Conservation (phyloP, 23 tunicate species). For the Styela plicata region DNA sequence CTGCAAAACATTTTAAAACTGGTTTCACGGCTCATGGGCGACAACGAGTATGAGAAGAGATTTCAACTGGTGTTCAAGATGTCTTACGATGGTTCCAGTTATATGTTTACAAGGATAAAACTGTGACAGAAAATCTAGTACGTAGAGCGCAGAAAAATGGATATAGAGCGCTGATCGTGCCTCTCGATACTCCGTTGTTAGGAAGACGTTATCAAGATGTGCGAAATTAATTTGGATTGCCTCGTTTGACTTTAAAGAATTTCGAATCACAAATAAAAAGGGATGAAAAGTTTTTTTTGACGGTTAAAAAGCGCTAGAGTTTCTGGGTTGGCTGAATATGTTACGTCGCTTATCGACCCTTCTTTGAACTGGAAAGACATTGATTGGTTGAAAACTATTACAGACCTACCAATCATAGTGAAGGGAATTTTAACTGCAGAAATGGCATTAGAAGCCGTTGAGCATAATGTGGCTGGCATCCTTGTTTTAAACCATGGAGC, state of each 20-base stretch:
- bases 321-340: neutral
- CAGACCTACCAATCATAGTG: constrained; percentile 55
- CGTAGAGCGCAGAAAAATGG: constrained; percentile 55
- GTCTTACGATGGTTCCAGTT: constrained; percentile 68
- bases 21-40: constrained; percentile 83
- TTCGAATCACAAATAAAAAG: neutral
- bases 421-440: constrained; percentile 75
- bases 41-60: constrained; percentile 72
- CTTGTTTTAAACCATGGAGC: constrained; percentile 80
- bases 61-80: constrained; percentile 30
- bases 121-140: constrained; percentile 44
- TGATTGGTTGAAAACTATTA: constrained; percentile 78
- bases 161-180: constrained; percentile 51
- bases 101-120: constrained; percentile 59
- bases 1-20: constrained; percentile 37
- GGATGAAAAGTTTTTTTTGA: too few relatives aligned
- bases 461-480: constrained; percentile 52
- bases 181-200: constrained; percentile 74
- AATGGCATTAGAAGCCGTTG: constrained; percentile 57
- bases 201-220: constrained; percentile 65
- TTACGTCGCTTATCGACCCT: constrained; percentile 35
- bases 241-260: constrained; percentile 27
- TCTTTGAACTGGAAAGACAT: constrained; percentile 68
- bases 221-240: constrained; percentile 54
- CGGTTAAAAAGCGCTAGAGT: constrained; percentile 11